phyloP scores from a whole-genome alignment of 2,797 vertebrate genomes.

The Chrosomus eos region DNA sequence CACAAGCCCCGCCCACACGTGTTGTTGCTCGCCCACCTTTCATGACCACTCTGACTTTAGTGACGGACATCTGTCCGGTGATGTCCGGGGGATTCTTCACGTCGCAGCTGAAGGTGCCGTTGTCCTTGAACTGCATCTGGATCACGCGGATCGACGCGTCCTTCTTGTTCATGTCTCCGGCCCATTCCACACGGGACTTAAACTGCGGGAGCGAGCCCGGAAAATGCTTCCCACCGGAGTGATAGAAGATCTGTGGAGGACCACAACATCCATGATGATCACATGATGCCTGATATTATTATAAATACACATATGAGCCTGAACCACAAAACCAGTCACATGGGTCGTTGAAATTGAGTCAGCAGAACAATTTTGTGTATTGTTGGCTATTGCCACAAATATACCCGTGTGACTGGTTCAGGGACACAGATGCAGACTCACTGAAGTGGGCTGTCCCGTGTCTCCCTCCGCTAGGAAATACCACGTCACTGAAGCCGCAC shows the following conservation, averaged over 20 bases:
- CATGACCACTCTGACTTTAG: conserved; percentile 85
- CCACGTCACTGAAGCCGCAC: conserved; percentile 82
- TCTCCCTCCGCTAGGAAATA: conserved; percentile 82
- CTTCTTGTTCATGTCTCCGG: conserved; percentile 91
- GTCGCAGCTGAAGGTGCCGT: conserved; percentile 90
- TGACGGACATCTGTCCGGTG: conserved; percentile 78
- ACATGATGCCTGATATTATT: neutral
- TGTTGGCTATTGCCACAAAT: too few species aligned
- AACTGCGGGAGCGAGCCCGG: conserved; percentile 73
- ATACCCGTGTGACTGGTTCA: too few species aligned
- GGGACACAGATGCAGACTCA: conserved; percentile 56
- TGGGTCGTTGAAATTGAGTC: too few species aligned
- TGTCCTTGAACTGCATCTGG: conserved; percentile 89
- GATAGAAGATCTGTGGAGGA: conserved; percentile 86
- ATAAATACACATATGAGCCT: too few species aligned
- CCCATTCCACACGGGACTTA: conserved; percentile 85
- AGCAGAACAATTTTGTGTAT: too few species aligned
- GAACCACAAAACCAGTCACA: too few species aligned
- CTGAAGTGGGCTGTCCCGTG: conserved; percentile 54
- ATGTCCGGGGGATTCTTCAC: conserved; percentile 93
- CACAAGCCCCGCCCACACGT: too few species aligned
- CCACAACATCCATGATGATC: neutral
- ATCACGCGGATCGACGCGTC: conserved; percentile 89
- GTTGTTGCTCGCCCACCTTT: conserved; percentile 78
- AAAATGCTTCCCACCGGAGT: conserved; percentile 77